A percentile compares a stretch with the other conserved stretches of the same genome.
Conservation (phyloP, 1,140 invertebrate species). For the Brachionus paranguensis region DNA sequence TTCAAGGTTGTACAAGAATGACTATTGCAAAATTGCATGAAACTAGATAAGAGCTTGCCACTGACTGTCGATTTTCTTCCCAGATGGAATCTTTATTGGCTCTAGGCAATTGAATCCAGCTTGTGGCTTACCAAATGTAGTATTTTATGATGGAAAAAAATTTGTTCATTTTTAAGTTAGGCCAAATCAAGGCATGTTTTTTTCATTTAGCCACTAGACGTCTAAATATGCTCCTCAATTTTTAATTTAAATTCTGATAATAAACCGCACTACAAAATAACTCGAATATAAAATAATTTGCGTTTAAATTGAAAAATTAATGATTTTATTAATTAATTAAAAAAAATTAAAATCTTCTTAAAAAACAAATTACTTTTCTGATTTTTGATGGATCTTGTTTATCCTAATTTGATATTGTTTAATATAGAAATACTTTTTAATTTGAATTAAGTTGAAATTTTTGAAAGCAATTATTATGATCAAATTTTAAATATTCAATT, state of each 20-base stretch:
- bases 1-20: background rate
- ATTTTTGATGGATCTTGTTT: background rate
- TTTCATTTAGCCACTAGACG: background rate
- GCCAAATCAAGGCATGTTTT: background rate
- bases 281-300: background rate
- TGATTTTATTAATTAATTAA: too few relatives aligned
- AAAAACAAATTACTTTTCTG: background rate
- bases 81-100: background rate
- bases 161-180: background rate
- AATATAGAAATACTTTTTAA: background rate
- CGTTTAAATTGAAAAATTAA: too few relatives aligned
- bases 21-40: background rate
- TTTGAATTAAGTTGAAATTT: background rate
- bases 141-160: background rate
- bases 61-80: background rate
- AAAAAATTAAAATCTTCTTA: background rate
- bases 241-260: background rate
- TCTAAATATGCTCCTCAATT: background rate
- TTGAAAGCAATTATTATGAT: background rate
- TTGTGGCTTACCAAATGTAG: background rate
- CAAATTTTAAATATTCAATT: background rate
- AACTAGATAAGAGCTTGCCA: background rate
- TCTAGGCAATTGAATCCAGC: background rate
- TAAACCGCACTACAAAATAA: background rate
- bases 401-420: background rate